Conservation (phyloP, 92 coral and sea anemone genomes). For the Parazoanthus swiftii region DNA sequence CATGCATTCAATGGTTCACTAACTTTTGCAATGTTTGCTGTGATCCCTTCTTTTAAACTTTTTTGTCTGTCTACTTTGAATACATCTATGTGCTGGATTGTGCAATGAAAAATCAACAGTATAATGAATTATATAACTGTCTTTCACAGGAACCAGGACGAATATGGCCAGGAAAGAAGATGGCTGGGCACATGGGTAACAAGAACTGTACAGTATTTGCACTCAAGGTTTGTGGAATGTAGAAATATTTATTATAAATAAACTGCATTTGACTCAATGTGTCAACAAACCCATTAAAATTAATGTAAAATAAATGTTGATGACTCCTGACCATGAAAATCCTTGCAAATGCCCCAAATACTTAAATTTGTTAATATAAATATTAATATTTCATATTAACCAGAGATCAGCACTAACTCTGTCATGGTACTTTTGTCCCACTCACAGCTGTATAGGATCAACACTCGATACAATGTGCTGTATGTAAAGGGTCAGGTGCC, state of each 20-base stretch:
- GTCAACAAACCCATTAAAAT: neutral
- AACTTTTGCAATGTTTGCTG: neutral
- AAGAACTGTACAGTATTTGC: conserved; percentile 89
- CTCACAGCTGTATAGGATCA: conserved; percentile 84
- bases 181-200: conserved; percentile 99
- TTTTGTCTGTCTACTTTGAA: neutral
- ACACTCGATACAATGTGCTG: conserved; percentile 89
- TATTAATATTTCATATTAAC: too few species aligned
- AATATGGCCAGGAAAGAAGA: conserved; percentile 98
- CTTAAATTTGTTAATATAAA: too few species aligned
- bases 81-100: too few species aligned
- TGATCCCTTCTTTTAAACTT: neutral
- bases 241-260: too few species aligned
- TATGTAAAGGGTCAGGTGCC: conserved; percentile 93
- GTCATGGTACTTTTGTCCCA: too few species aligned
- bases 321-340: too few species aligned
- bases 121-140: too few species aligned
- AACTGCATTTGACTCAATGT: neutral
- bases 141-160: conserved; percentile 88
- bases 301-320: too few species aligned
- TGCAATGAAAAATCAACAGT: neutral
- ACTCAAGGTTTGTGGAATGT: conserved; percentile 59
- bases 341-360: too few species aligned
- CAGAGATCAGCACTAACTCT: too few species aligned
- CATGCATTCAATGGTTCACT: neutral